A percentile compares a stretch with the other conserved stretches of the same genome.
These are phyloP conservation scores for Palloptera scutellata DNA, from an alignment of 2,888 invertebrate genomes.

Conservation along the genomic window DNA sequence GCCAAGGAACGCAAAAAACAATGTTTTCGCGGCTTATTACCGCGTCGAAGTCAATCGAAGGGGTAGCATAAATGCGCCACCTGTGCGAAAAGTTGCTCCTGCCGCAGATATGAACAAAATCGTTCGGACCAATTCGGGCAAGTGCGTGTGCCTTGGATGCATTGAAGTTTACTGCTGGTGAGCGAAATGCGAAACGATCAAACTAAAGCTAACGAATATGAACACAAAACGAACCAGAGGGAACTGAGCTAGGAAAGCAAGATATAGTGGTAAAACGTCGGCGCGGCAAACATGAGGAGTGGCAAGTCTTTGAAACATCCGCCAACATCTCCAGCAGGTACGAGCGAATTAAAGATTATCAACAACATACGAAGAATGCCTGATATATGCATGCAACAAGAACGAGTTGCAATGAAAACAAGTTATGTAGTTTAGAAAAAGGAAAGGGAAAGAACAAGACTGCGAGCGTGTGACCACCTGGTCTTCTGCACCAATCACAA, in stretches of 20 bases:
- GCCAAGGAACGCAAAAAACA: constrained; percentile 8
- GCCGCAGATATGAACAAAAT: too few relatives aligned
- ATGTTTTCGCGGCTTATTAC: constrained; percentile 61
- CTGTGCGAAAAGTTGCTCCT: constrained; percentile 20
- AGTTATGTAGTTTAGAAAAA: background rate
- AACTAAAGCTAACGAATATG: too few relatives aligned
- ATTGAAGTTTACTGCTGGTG: background rate
- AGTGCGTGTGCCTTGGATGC: background rate
- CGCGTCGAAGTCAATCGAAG: constrained; percentile 9
- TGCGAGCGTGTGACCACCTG: constrained; percentile 59
- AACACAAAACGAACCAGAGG: too few relatives aligned
- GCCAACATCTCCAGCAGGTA: constrained; percentile 8
- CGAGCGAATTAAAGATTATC: constrained; percentile 19
- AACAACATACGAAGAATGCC: background rate
- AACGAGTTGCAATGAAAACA: constrained; percentile 11
- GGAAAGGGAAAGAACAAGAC: constrained; percentile 1
- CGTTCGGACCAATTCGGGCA: background rate
- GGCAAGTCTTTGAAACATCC: constrained; percentile 26
- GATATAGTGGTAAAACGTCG: constrained; percentile 32
- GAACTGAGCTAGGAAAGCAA: constrained; percentile 22
- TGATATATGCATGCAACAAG: too few relatives aligned
- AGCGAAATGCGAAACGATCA: too few relatives aligned
- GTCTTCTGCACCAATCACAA: constrained; percentile 58
- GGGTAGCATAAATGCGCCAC: constrained; percentile 20
- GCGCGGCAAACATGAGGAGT: constrained; percentile 35